phyloP scores from a whole-genome alignment of 2,113 vertebrate genomes.

The Canis aureus region DNA sequence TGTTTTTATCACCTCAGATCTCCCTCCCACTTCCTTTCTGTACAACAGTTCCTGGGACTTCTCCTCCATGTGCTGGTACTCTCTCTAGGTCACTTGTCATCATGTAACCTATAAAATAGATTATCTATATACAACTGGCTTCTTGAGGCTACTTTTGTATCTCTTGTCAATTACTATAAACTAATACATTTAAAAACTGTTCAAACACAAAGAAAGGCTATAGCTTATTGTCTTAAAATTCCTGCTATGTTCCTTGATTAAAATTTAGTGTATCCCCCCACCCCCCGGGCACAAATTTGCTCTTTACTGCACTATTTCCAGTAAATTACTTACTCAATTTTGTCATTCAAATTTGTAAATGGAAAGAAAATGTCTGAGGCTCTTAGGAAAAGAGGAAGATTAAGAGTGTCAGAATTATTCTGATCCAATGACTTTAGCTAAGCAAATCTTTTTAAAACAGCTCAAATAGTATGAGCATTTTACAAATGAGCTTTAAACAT shows the following conservation, averaged over 20 bases:
- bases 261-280: slow-evolving; percentile 64
- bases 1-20: neutral
- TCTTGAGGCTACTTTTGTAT: neutral
- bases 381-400: slow-evolving; percentile 81
- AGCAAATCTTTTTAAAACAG: slow-evolving; percentile 85
- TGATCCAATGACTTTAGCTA: slow-evolving; percentile 79
- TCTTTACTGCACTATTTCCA: slow-evolving; percentile 70
- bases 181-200: neutral
- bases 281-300: slow-evolving; percentile 68
- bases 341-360: slow-evolving; percentile 80
- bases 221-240: neutral
- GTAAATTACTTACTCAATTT: slow-evolving; percentile 81
- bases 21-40: neutral
- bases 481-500: slow-evolving; percentile 85
- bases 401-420: slow-evolving; percentile 83
- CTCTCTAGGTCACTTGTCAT: neutral
- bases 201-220: neutral
- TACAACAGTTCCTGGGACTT: neutral
- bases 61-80: rapidly evolving
- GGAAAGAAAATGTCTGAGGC: slow-evolving; percentile 67
- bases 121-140: neutral
- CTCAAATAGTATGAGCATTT: slow-evolving; percentile 81
- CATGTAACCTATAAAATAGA: neutral
- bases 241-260: slow-evolving; percentile 42
- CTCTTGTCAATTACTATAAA: neutral